Percentiles rank a stretch among this genome's conserved stretches.
Conservation (phyloP, 1,140 invertebrate species). For the Cydia fagiglandana region DNA sequence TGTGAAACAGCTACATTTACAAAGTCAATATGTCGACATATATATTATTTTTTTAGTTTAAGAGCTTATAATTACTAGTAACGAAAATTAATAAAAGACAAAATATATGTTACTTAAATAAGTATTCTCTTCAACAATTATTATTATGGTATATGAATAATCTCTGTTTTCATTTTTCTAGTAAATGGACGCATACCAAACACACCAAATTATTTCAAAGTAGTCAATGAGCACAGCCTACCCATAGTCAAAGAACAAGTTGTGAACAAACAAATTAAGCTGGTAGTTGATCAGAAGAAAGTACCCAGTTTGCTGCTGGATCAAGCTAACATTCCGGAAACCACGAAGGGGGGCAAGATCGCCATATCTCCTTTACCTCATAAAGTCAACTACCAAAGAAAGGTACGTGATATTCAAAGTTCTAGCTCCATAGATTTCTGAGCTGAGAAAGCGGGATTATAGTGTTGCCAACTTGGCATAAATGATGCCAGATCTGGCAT, state of each 20-base stretch:
- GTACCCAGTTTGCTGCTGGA: slow-evolving; percentile 47
- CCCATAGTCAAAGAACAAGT: slow-evolving; percentile 44
- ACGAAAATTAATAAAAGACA: no score
- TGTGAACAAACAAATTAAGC: slow-evolving; percentile 43
- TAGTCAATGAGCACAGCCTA: slow-evolving; percentile 62
- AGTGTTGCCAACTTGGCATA: no score
- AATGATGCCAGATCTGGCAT: no score
- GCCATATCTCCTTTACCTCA: slow-evolving; percentile 54
- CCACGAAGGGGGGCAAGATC: slow-evolving; percentile 58
- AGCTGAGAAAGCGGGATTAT: no score
- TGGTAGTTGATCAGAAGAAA: slow-evolving; percentile 55
- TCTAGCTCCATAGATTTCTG: neutral
- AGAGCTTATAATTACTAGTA: no score
- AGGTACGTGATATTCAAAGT: slow-evolving; percentile 54
- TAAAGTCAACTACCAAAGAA: slow-evolving; percentile 42
- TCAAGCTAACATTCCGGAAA: slow-evolving; percentile 35
- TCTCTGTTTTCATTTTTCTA: slow-evolving; percentile 39
- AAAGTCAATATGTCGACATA: no score
- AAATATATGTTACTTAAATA: no score
- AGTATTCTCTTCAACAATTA: no score
- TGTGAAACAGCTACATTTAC: no score
- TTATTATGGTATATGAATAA: neutral
- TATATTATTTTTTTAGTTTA: no score
- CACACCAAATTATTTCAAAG: slow-evolving; percentile 56
- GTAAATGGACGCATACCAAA: slow-evolving; percentile 48